Conservation (phyloP, 2,113 vertebrate species). For the Cinclus cinclus region DNA sequence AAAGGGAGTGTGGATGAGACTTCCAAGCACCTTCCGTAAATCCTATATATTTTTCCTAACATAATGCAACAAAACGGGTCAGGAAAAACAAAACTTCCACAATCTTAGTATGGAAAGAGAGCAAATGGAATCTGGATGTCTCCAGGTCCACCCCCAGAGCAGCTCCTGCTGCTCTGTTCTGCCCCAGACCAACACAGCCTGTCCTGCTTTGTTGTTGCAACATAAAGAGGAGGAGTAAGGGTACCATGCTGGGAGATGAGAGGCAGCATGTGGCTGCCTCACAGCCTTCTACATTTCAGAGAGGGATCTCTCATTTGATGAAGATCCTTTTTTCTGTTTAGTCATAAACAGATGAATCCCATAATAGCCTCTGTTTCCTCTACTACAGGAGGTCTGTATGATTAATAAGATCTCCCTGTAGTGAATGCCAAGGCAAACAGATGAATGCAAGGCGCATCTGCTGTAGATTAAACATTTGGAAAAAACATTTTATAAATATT, state of each 20-base stretch:
- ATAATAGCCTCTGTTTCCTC: slow-evolving; percentile 72
- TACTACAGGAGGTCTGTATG: slow-evolving; percentile 70
- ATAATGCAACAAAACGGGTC: neutral
- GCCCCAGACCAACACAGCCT: neutral
- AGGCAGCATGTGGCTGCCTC: slow-evolving; percentile 29
- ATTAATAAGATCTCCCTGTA: slow-evolving; percentile 73
- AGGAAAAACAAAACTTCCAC: neutral
- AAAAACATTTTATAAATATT: slow-evolving; percentile 85
- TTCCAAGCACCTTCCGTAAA: neutral
- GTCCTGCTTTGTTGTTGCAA: neutral
- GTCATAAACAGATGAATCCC: slow-evolving; percentile 65
- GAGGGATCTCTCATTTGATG: slow-evolving; percentile 44
- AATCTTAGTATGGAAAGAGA: neutral
- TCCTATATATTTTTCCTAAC: neutral
- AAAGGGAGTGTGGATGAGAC: neutral
- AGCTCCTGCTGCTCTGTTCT: neutral
- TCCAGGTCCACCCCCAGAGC: neutral
- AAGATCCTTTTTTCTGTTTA: slow-evolving; percentile 52
- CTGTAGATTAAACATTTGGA: slow-evolving; percentile 83
- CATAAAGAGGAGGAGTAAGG: neutral
- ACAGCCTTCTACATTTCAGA: slow-evolving; percentile 3
- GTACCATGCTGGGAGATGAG: neutral
- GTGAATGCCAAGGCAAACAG: slow-evolving; percentile 79
- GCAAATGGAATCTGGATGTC: neutral
- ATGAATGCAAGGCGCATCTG: slow-evolving; percentile 78